A percentile compares a stretch with the other conserved stretches of the same genome.
Conservation (phyloP, 35 echinoderm and acorn worm species). For the Acanthaster planci region DNA sequence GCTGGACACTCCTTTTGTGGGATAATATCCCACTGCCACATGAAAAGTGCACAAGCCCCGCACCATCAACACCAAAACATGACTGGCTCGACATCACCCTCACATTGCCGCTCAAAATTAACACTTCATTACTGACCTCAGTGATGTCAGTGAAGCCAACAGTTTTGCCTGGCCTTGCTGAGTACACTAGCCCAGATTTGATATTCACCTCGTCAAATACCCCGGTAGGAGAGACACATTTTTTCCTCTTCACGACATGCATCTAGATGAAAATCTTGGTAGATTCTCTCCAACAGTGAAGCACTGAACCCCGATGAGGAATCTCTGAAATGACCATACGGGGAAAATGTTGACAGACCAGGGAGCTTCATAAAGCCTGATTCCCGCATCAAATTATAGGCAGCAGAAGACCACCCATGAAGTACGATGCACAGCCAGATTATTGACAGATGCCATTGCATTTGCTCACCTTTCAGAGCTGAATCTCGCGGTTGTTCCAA, state of each 20-base stretch:
- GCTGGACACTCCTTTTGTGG: constrained; percentile 21
- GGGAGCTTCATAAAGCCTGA: too few species aligned
- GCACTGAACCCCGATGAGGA: too few species aligned
- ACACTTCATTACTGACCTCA: constrained; percentile 24
- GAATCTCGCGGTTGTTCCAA: too few species aligned
- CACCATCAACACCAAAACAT: constrained; percentile 55
- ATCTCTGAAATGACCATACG: too few species aligned
- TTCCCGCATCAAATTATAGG: too few species aligned
- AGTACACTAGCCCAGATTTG: constrained; percentile 32
- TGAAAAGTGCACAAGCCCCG: constrained; percentile 47
- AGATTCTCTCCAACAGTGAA: too few species aligned
- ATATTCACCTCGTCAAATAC: constrained; percentile 58
- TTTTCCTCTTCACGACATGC: neutral
- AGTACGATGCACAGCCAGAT: too few species aligned
- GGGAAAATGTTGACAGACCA: too few species aligned
- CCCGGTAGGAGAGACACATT: constrained; percentile 31
- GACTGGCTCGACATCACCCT: neutral
- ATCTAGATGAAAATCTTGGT: too few species aligned
- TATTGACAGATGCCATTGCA: too few species aligned
- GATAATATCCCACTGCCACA: constrained; percentile 37
- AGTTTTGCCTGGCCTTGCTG: constrained; percentile 4
- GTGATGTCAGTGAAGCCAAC: constrained; percentile 45
- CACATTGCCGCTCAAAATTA: neutral
- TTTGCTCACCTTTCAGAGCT: too few species aligned
- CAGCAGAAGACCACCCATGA: too few species aligned